These are phyloP conservation scores for Ispidina picta DNA, from an alignment of 2,797 vertebrate species.

Conservation along the genomic window DNA sequence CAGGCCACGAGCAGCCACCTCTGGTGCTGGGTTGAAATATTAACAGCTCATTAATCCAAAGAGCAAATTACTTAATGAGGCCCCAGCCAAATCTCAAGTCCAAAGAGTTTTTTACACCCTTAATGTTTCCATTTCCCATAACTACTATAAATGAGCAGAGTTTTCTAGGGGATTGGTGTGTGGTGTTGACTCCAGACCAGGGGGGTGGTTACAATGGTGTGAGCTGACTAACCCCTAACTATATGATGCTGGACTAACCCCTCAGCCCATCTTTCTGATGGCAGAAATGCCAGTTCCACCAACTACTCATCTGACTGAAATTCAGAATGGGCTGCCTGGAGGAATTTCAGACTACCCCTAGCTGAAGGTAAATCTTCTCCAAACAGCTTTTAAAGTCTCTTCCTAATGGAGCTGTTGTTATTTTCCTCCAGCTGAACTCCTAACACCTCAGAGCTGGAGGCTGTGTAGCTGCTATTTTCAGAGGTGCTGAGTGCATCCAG, in stretches of 20 bases:
- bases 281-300: background rate
- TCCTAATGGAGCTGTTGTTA: background rate
- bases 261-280: background rate
- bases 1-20: background rate
- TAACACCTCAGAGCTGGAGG: background rate
- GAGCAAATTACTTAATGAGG: background rate
- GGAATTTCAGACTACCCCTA: background rate
- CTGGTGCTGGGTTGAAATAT: background rate
- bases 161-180: background rate
- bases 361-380: background rate
- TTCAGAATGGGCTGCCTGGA: background rate
- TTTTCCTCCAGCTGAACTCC: background rate
- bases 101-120: background rate
- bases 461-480: conserved; percentile 10
- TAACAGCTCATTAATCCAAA: background rate
- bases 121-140: background rate
- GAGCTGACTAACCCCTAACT: background rate
- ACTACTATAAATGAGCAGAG: background rate
- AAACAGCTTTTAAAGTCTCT: background rate
- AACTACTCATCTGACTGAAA: background rate
- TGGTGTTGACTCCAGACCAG: background rate
- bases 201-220: background rate
- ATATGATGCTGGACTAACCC: background rate
- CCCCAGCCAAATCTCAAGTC: background rate
- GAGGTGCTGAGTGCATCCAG: background rate